A percentile compares a stretch with the other conserved stretches of the same genome.
phyloP scores from a whole-genome alignment of 2,888 invertebrate species.

The Drosophila neonasuta region DNA sequence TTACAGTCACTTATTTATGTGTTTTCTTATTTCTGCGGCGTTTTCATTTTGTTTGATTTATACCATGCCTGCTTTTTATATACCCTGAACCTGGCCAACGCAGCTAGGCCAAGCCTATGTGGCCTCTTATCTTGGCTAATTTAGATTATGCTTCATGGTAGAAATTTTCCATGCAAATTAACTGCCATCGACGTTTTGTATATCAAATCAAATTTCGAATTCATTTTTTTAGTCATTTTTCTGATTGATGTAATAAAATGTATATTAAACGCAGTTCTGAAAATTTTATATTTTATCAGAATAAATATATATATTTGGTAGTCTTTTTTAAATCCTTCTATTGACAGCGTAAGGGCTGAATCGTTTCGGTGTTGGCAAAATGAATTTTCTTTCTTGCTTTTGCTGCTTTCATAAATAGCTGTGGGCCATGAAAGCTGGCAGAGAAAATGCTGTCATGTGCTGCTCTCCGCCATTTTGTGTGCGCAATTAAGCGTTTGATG shows the following conservation, averaged over 20 bases:
- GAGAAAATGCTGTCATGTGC: constrained; percentile 46
- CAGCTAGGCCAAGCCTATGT: background rate
- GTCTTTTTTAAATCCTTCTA: background rate
- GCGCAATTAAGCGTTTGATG: constrained; percentile 63
- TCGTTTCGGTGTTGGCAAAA: constrained; percentile 28
- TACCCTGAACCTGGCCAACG: constrained; percentile 25
- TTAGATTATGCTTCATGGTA: background rate
- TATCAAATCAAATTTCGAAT: background rate
- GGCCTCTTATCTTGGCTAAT: constrained; percentile 1
- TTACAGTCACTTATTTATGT: constrained; percentile 71
- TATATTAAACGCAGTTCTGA: no score
- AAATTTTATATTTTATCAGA: no score
- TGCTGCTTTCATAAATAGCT: constrained; percentile 37
- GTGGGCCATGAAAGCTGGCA: constrained; percentile 30
- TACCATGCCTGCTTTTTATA: constrained; percentile 20
- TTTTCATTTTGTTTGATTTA: constrained; percentile 49
- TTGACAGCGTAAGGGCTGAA: background rate
- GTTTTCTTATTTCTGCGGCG: constrained; percentile 52
- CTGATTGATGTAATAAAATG: no score
- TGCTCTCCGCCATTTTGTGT: constrained; percentile 53
- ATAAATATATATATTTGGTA: no score
- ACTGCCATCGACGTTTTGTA: background rate
- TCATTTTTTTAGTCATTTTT: background rate
- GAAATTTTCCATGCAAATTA: background rate
- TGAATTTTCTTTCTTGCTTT: background rate